Evolutionary conservation across 2,113 vertebrate species (phyloP), one percentile per base, ranked within the genome.

Genomic region (Chascanopsetta lugubris): DNA sequence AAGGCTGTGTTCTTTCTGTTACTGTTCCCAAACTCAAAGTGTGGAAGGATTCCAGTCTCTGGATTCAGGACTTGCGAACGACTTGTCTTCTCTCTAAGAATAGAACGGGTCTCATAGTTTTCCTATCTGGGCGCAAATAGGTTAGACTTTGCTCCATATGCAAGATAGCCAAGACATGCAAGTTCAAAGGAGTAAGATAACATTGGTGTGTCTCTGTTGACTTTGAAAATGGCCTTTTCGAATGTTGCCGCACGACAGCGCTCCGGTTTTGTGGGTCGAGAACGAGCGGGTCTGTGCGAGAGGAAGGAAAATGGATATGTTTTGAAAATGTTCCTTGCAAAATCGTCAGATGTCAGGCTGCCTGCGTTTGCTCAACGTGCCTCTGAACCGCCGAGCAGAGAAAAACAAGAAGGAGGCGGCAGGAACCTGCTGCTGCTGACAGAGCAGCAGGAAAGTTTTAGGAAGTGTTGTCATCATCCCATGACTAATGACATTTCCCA

Each of bases 401-500:
- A 21, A 65, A 54, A 73, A 75, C 27, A 66, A 25, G 36, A 32
- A 43, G 60, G 2, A n/a, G n/a, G 69, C 17, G 72, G 61, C 73
- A 67, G 77, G 73, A 74, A 75, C 26, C 40, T 56, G 29, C 65
- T 69, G 75, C 69, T 67, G 75, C 75, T 74, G 65, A 77, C 60
- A 26, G 22, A 72, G 84, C 73, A 80, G 62, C 56, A 59, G 56
- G 29, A 71, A 65, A n/a, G 56, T 74, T 79, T 53, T 38, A 80
- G 77, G 86, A 85, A 84, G 65, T 83, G 66, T 66, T 68, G 65
- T 71, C 66, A 58, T 55, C 48, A 68, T 55, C 72, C 46, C 6
- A 38, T 87, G 80, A 84, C 71, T 77, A 57, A 54, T 77, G 54
- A 75, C 49, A 64, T 82, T 80, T 75, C 76, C 50, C 45, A 30